Conservation (phyloP, 2,113 vertebrate genomes). For the Microcebus griseorufus region DNA sequence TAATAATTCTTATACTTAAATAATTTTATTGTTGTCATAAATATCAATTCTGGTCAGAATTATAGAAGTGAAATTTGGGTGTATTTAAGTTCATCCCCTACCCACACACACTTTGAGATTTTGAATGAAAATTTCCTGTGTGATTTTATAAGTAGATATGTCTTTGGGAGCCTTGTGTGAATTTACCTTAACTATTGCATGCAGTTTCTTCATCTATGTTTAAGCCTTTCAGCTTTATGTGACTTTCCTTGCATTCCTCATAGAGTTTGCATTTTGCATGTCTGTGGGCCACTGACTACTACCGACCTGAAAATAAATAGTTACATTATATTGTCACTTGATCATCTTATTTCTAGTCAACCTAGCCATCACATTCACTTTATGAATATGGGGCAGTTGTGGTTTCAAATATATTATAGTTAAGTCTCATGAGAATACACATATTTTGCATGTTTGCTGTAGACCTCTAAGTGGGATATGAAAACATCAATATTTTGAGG, state of each 20-base stretch:
- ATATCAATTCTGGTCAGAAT: neutral
- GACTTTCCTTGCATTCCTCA: neutral
- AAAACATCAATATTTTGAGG: neutral
- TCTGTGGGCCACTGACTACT: neutral
- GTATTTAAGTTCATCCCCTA: neutral
- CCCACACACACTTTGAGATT: neutral
- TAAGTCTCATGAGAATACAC: neutral
- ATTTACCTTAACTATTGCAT: neutral
- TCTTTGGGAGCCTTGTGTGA: neutral
- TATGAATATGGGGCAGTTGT: neutral
- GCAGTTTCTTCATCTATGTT: neutral
- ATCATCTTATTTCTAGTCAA: neutral
- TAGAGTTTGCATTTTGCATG: neutral
- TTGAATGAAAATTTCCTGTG: neutral
- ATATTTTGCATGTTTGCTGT: neutral
- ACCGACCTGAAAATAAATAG: neutral
- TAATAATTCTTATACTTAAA: constrained; percentile 28
- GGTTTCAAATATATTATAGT: neutral
- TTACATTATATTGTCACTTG: neutral
- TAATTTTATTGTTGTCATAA: neutral
- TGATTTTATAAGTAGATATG: neutral
- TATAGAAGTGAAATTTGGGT: neutral
- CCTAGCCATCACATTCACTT: neutral
- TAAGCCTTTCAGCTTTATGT: neutral
- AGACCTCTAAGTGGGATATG: neutral